Evolutionary conservation across 2,888 invertebrate species (phyloP), one percentile per base, ranked within the genome.

Genomic region (Plagodis pulveraria): DNA sequence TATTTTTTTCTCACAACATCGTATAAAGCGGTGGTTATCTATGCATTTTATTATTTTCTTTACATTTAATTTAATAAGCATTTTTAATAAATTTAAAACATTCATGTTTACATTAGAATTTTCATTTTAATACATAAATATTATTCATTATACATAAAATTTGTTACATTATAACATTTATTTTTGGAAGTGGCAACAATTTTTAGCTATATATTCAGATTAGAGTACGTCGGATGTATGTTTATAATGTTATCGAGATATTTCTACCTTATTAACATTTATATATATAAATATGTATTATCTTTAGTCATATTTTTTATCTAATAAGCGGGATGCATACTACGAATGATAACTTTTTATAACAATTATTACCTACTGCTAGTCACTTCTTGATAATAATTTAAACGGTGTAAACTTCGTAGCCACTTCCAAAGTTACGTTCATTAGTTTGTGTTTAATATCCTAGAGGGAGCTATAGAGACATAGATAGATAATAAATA

Each of bases 21-120:
- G 72, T 76, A 62, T 68, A 77, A 77, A 81, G 78, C 78, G 70
- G 72, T 76, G 69, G 71, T 76, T 73, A 71, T 40, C 46, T 46
- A 51, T 51, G 36, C 36, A 51, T 57, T 41, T 48, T 44, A 52
- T 48, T 47, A 36, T 57, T 56, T 36, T 53, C n/a, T n/a, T 50
- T 46, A 51, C 38, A 47, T 50, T 53, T 12, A 52, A 12, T 56
- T 53, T 50, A 46, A 49, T 6, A 63, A 56, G 47, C 44, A 22
- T 22, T 22, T n/a, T 22, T 22, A 34, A 45, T 53, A 22, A 8
- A 43, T 55, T 54, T 46, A 58, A 56, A 59, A 61, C 38, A 52
- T 55, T 51, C 52, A 50, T 36, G 46, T 40, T 34, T 33, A 9
- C 6, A 45, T 43, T 50, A 49, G 7, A 50, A 12, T 12, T 35